Conservation (phyloP, 1,140 invertebrate genomes). For the Holcopasites calliopsidis region DNA sequence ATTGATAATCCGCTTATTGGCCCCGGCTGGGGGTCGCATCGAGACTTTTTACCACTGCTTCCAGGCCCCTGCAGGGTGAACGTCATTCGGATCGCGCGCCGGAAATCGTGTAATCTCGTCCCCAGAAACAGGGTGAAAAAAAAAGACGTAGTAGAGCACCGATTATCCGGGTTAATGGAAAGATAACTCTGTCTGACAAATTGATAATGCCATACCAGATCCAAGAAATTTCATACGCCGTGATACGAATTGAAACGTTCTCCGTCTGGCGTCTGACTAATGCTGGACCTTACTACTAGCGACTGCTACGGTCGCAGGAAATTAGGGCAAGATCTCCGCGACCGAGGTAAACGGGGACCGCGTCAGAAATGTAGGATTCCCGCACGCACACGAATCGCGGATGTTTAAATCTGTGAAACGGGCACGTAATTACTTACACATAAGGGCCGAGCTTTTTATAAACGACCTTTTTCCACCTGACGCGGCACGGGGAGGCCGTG, state of each 20-base stretch:
- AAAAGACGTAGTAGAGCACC: neutral
- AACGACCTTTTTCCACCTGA: slow-evolving; percentile 36
- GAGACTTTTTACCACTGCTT: neutral
- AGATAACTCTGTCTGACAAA: neutral
- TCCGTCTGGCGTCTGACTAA: neutral
- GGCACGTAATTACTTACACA: slow-evolving; percentile 28
- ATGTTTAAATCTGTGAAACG: slow-evolving; percentile 9
- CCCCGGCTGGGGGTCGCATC: neutral
- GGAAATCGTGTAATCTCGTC: slow-evolving; percentile 1
- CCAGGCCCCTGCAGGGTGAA: neutral
- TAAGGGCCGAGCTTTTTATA: slow-evolving; percentile 38
- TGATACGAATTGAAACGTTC: neutral
- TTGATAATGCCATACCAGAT: neutral
- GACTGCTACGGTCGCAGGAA: too few relatives aligned
- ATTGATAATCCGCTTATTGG: slow-evolving; percentile 41
- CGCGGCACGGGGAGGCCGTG: slow-evolving; percentile 13
- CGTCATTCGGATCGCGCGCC: neutral
- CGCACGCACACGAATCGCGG: slow-evolving; percentile 7
- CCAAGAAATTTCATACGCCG: neutral
- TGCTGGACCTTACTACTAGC: neutral
- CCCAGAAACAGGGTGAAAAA: neutral
- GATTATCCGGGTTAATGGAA: neutral
- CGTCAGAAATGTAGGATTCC: slow-evolving; percentile 13
- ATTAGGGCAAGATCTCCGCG: slow-evolving; percentile 23
- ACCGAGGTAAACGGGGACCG: slow-evolving; percentile 10